Conservation (phyloP, 2,113 vertebrate species). For the Oryzias curvinotus region DNA sequence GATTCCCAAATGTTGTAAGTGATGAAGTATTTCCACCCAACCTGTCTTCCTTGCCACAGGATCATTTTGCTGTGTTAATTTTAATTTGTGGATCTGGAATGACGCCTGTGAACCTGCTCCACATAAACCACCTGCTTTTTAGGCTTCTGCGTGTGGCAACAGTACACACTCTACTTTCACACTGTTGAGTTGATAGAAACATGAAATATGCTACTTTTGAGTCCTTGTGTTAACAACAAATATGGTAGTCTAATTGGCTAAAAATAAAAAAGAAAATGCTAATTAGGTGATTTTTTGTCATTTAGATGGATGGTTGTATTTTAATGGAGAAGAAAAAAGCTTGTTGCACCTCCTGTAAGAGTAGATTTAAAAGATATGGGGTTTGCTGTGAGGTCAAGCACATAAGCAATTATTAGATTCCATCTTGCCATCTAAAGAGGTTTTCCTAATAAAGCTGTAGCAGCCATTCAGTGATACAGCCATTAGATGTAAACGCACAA, state of each 20-base stretch:
- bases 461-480: background rate
- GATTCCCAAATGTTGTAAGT: no score
- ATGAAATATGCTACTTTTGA: no score
- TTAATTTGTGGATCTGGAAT: constrained; percentile 42
- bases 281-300: no score
- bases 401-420: constrained; percentile 11
- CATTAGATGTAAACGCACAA: constrained; percentile 2
- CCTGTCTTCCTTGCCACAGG: no score
- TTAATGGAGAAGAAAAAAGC: no score
- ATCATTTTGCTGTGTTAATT: no score
- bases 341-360: background rate
- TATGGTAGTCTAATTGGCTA: no score
- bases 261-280: no score
- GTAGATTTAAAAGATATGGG: background rate
- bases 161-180: constrained; percentile 14
- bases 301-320: no score
- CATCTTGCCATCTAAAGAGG: background rate
- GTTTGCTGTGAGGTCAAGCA: constrained; percentile 16
- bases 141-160: constrained; percentile 39
- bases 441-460: background rate
- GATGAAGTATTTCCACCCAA: no score
- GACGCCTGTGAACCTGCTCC: constrained; percentile 43
- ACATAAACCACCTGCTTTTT: constrained; percentile 48
- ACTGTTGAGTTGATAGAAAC: no score
- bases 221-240: no score